A percentile compares a stretch with the other conserved stretches of the same genome.
Conservation (phyloP, 35 echinoderm and acorn worm species). For the Patiria miniata region DNA sequence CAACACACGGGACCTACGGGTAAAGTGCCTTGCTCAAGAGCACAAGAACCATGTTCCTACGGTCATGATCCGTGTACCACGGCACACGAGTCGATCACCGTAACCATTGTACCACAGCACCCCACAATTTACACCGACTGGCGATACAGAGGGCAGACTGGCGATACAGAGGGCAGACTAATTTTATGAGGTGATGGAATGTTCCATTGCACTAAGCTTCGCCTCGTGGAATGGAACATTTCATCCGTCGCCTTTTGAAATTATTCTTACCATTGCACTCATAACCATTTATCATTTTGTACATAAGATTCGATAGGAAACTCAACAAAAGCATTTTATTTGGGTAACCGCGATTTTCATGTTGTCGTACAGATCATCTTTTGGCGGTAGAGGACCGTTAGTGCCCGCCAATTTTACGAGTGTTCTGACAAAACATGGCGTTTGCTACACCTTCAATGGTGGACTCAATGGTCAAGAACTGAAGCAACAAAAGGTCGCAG, state of each 20-base stretch:
- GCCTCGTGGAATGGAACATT: background rate
- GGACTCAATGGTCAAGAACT: conserved; percentile 17
- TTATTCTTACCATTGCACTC: background rate
- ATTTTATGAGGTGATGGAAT: too few relatives aligned
- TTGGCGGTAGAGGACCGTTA: background rate
- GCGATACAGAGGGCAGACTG: too few relatives aligned
- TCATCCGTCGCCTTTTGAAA: too few relatives aligned
- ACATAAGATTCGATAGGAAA: background rate
- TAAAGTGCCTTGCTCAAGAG: too few relatives aligned
- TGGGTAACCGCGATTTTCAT: background rate
- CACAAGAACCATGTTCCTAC: too few relatives aligned
- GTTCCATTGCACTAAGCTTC: too few relatives aligned
- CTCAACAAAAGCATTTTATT: background rate
- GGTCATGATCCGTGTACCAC: too few relatives aligned
- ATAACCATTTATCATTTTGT: background rate
- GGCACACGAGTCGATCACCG: too few relatives aligned
- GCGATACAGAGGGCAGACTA: too few relatives aligned
- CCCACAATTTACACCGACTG: too few relatives aligned
- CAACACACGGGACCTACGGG: too few relatives aligned
- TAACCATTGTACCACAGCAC: too few relatives aligned
- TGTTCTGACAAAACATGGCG: conserved; percentile 29
- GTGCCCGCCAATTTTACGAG: background rate
- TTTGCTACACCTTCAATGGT: conserved; percentile 48
- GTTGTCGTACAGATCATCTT: background rate
- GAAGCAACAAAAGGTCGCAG: background rate